Base-by-base conservation (phyloP, 2,888 invertebrate genomes). In the Pollenia griseotomentosa region DNA sequence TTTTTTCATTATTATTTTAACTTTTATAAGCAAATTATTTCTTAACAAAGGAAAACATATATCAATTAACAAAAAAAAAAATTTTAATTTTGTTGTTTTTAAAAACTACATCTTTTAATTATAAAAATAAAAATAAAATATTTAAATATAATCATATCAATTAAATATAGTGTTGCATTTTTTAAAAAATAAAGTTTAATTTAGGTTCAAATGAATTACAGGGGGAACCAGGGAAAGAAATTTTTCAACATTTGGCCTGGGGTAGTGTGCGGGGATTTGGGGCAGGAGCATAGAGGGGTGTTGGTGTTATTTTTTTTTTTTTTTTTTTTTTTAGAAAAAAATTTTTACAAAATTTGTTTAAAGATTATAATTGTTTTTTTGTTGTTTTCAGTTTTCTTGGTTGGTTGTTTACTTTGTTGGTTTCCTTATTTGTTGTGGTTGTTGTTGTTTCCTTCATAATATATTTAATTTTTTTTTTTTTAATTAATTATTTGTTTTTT, bases 111-210 rank as follows among this genome's bases (percentile, higher is more conserved):
- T 59, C 14, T 79, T 78, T 78, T 78, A 73, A 73, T 73, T 57
- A 79, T 23, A 79, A 73, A 79, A 79, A 61, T 78, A 83, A 71
- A 75, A 83, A 78, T 78, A 66, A 79, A 59, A 78, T 78, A 73
- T 74, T 74, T 73, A 71, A 19, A 71, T 78, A 79, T 57, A 84
- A 84, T 78, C 68, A 75, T 83, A 73, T 83, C 59, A 79, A 73
- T 84, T 84, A 79, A 73, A 84, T 83, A 73, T 57, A 79, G 84
- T 84, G 79, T 84, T 79, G 66, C 79, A 84, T 84, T 84, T 84
- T 74, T 79, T 73, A 73, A 71, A 63, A 83, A 71, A 83, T 48
- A 61, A 63, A 42, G 42, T 77, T 70, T 66, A 2, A 57, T 14
- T 48, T 23, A 19, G 6, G 33, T 42, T 51, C 53, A 16, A 33